A percentile compares a stretch with the other conserved stretches of the same genome.
Evolutionary conservation across 2,888 invertebrate species (phyloP).

Genomic region (Gortyna flavago): DNA sequence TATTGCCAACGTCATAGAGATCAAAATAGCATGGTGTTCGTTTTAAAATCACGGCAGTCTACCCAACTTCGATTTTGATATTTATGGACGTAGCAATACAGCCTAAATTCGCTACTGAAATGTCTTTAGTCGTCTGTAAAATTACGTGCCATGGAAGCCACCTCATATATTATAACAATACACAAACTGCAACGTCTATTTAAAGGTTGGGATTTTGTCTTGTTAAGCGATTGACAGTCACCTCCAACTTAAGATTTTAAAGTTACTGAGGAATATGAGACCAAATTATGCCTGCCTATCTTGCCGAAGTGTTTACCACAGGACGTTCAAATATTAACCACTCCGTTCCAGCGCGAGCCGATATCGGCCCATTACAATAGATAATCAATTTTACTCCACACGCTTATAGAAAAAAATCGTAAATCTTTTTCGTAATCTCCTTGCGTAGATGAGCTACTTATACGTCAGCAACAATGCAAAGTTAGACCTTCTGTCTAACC

Average conservation of each 20-base stretch:
- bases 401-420: background rate
- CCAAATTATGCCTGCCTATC: background rate
- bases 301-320: background rate
- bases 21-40: background rate
- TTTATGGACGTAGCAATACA: background rate
- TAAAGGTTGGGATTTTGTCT: background rate
- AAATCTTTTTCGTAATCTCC: background rate
- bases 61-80: background rate
- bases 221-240: background rate
- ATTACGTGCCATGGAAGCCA: background rate
- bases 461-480: background rate
- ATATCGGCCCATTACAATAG: too few species aligned
- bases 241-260: background rate
- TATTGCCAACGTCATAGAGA: background rate
- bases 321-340: background rate
- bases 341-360: too few species aligned
- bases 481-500: conserved; percentile 19
- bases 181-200: background rate
- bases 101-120: background rate
- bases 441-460: background rate
- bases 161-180: background rate
- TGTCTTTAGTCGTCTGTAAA: background rate
- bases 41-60: background rate
- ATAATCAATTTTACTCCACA: too few species aligned
- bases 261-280: background rate